Percentiles rank a stretch among this genome's conserved stretches.
These are phyloP conservation scores for Lordiphosa andalusiaca DNA, from an alignment of 2,888 invertebrate genomes.

Conservation along the genomic window DNA sequence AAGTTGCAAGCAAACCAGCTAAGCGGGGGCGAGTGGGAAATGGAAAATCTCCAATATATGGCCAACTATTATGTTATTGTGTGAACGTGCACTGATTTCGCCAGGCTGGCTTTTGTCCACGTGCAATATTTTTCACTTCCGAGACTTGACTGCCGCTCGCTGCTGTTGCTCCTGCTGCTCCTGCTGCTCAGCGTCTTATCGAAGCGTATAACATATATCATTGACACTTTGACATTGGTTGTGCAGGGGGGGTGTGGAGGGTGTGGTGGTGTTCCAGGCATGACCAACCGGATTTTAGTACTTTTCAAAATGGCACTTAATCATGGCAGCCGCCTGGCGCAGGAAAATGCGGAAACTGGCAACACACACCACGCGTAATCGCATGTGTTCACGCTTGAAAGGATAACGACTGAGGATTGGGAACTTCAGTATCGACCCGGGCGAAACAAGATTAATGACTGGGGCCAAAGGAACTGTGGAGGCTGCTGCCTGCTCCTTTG, in stretches of 20 bases:
- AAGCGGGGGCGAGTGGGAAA: slow-evolving; percentile 14
- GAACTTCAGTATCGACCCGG: slow-evolving; percentile 47
- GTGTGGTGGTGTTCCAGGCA: slow-evolving; percentile 37
- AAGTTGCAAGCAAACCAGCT: slow-evolving; percentile 34
- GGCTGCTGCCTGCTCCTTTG: slow-evolving; percentile 32
- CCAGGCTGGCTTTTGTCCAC: slow-evolving; percentile 63
- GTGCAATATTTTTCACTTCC: slow-evolving; percentile 61
- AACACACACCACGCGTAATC: slow-evolving; percentile 77
- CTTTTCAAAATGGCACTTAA: slow-evolving; percentile 80
- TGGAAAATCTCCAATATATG: slow-evolving; percentile 61
- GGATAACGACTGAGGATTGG: slow-evolving; percentile 64
- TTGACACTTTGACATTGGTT: slow-evolving; percentile 77
- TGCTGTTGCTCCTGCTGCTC: slow-evolving; percentile 2
- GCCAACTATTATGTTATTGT: slow-evolving; percentile 75
- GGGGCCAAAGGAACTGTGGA: slow-evolving; percentile 50
- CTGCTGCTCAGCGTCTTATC: slow-evolving; percentile 61
- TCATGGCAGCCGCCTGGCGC: slow-evolving; percentile 77
- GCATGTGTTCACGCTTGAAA: slow-evolving; percentile 80
- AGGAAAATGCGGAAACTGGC: slow-evolving; percentile 78
- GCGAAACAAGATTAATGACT: slow-evolving; percentile 79
- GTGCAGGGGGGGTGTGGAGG: slow-evolving; percentile 6
- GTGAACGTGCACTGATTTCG: slow-evolving; percentile 73
- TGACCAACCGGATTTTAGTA: slow-evolving; percentile 79
- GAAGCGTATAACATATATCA: slow-evolving; percentile 76
- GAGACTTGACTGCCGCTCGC: slow-evolving; percentile 5